Percentiles rank a stretch among this genome's conserved stretches.
Evolutionary conservation across 2,888 invertebrate genomes (phyloP).

Genomic region (Eledona agricola): DNA sequence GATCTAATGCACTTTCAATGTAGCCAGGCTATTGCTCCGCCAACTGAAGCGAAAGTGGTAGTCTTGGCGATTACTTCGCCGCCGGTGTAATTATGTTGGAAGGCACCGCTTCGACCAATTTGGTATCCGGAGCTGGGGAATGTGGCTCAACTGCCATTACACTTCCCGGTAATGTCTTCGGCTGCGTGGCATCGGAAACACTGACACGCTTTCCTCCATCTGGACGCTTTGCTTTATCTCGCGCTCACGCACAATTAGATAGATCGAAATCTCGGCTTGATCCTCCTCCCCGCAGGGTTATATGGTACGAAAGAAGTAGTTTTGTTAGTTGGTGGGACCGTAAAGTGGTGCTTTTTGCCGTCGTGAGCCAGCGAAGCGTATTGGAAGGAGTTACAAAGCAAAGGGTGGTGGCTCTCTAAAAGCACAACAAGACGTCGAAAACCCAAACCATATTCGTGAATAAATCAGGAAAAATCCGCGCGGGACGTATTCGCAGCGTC

Average conservation of each 20-base stretch:
- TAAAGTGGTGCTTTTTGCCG: conserved; percentile 29
- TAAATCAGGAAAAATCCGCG: conserved; percentile 28
- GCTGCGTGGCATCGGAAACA: conserved; percentile 26
- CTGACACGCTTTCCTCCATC: conserved; percentile 24
- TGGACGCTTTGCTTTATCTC: conserved; percentile 22
- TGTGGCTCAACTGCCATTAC: conserved; percentile 46
- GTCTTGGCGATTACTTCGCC: conserved; percentile 45
- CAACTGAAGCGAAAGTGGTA: conserved; percentile 48
- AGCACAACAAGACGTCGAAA: conserved; percentile 14
- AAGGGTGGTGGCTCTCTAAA: conserved; percentile 31
- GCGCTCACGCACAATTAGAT: conserved; percentile 31
- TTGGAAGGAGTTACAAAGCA: conserved; percentile 22
- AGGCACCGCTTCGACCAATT: conserved; percentile 45
- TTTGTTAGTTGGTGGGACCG: not conserved
- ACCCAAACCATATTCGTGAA: conserved; percentile 19
- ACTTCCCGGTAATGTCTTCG: conserved; percentile 41
- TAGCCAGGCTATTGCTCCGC: conserved; percentile 43
- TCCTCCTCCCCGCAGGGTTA: conserved; percentile 11
- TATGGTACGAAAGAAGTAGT: conserved; percentile 12
- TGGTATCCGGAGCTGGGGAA: conserved; percentile 43
- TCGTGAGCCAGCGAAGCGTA: conserved; percentile 25
- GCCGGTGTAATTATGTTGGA: conserved; percentile 47
- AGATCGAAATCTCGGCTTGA: conserved; percentile 24
- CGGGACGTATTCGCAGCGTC: conserved; percentile 18
- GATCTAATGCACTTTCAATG: conserved; percentile 47